Evolutionary conservation across 1,140 invertebrate genomes (phyloP).

Genomic region (Nebria ingens): DNA sequence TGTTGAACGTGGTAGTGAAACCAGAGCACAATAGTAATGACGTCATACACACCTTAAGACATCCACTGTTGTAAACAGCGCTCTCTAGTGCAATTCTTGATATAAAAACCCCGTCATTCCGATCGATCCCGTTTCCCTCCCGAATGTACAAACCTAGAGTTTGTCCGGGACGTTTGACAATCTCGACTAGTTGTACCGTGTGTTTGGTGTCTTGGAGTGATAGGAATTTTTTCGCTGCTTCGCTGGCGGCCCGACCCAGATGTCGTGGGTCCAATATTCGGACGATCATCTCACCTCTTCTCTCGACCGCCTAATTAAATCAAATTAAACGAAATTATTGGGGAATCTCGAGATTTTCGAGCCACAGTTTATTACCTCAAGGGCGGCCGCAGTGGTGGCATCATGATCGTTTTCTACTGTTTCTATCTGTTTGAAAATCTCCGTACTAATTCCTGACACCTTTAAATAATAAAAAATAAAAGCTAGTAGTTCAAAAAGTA

Average conservation of each 20-base stretch:
- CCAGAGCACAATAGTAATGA: too few species aligned
- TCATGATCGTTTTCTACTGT: slow-evolving; percentile 91
- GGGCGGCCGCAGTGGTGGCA: slow-evolving; percentile 76
- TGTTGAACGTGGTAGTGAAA: too few species aligned
- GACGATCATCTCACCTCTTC: slow-evolving; percentile 89
- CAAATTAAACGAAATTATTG: neutral
- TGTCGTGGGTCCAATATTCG: slow-evolving; percentile 76
- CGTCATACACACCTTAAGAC: slow-evolving; percentile 76
- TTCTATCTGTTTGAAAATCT: slow-evolving; percentile 94
- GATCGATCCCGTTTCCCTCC: slow-evolving; percentile 89
- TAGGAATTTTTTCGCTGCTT: slow-evolving; percentile 74
- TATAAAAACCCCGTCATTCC: slow-evolving; percentile 94
- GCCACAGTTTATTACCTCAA: slow-evolving; percentile 47
- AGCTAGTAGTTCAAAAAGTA: slow-evolving; percentile 8
- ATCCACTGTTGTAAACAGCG: slow-evolving; percentile 91
- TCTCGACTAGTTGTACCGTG: slow-evolving; percentile 91
- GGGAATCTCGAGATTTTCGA: neutral
- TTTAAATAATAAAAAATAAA: slow-evolving; percentile 34
- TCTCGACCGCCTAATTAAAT: slow-evolving; percentile 70
- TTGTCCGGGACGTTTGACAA: slow-evolving; percentile 97
- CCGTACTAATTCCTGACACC: slow-evolving; percentile 87
- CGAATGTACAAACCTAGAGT: slow-evolving; percentile 96
- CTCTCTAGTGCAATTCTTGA: slow-evolving; percentile 95
- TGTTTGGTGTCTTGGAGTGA: slow-evolving; percentile 65
- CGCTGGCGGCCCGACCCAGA: slow-evolving; percentile 70